Evolutionary conservation across 2,888 invertebrate species (phyloP).

Genomic region (Argyresthia goedartella): DNA sequence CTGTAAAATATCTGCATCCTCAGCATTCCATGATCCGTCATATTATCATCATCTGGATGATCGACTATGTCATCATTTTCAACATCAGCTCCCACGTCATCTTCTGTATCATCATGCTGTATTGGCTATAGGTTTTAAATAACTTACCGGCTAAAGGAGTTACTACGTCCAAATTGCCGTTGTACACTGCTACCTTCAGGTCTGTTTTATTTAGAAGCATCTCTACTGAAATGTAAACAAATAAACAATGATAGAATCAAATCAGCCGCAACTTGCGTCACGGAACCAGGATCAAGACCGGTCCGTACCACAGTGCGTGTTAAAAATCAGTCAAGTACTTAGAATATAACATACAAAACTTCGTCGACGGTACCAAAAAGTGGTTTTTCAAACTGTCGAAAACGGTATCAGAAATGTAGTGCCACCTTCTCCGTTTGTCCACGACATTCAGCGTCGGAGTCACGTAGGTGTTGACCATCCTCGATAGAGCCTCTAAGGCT

Average conservation of each 20-base stretch:
- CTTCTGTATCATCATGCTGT: not conserved
- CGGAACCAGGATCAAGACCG: too few species aligned
- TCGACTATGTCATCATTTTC: too few species aligned
- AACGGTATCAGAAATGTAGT: constrained; percentile 30
- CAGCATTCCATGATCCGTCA: too few species aligned
- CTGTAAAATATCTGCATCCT: too few species aligned
- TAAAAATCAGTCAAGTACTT: not conserved
- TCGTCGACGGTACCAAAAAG: constrained; percentile 42
- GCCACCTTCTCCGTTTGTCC: constrained; percentile 40
- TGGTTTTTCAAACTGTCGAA: constrained; percentile 33
- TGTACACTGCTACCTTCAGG: constrained; percentile 47
- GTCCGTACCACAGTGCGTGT: too few species aligned
- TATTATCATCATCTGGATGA: too few species aligned
- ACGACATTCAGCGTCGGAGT: constrained; percentile 45
- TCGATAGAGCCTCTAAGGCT: constrained; percentile 26
- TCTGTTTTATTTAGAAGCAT: constrained; percentile 40
- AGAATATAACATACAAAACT: constrained; percentile 31
- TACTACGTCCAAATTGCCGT: constrained; percentile 53
- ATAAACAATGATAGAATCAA: not conserved
- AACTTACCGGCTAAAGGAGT: constrained; percentile 50
- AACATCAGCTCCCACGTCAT: not conserved
- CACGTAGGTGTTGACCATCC: constrained; percentile 39
- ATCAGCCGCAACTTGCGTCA: too few species aligned
- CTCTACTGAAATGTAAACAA: constrained; percentile 42
- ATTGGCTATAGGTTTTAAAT: not conserved